phyloP scores from a whole-genome alignment of 2,113 vertebrate genomes.

The Catharus fuscescens region DNA sequence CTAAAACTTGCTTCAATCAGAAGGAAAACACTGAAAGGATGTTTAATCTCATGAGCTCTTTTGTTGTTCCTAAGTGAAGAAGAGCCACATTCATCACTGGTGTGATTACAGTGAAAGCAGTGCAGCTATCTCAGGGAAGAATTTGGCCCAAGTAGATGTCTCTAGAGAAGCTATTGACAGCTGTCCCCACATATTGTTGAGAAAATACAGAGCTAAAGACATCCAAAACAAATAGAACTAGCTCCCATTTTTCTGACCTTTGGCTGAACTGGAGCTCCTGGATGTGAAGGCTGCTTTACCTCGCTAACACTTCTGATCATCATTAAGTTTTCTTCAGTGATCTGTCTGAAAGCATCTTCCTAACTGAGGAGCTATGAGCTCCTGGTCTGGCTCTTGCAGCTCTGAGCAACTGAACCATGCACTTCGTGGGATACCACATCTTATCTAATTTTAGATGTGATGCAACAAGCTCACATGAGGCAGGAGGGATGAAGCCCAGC shows the following conservation, averaged over 20 bases:
- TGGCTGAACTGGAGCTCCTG: background rate
- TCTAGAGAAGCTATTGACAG: background rate
- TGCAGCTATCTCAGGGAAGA: background rate
- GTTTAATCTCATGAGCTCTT: background rate
- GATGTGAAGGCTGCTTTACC: background rate
- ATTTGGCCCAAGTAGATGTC: background rate
- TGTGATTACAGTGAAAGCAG: background rate
- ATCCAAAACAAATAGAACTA: background rate
- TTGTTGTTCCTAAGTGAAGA: background rate
- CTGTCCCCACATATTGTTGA: background rate
- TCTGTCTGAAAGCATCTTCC: background rate
- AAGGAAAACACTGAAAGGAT: background rate
- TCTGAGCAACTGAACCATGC: background rate
- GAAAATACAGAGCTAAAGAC: background rate
- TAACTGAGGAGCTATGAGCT: background rate
- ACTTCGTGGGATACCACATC: background rate
- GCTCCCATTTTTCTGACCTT: constrained; percentile 18
- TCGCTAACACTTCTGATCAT: background rate
- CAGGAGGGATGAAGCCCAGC: background rate
- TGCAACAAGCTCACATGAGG: background rate
- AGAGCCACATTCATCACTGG: background rate
- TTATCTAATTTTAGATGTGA: background rate
- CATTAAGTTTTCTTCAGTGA: background rate
- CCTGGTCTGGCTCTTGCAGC: background rate
- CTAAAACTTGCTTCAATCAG: background rate